Evolutionary conservation across 2,797 vertebrate genomes (phyloP), one percentile per base, ranked within the genome.

Genomic region (Hypotaenidia okinawae): DNA sequence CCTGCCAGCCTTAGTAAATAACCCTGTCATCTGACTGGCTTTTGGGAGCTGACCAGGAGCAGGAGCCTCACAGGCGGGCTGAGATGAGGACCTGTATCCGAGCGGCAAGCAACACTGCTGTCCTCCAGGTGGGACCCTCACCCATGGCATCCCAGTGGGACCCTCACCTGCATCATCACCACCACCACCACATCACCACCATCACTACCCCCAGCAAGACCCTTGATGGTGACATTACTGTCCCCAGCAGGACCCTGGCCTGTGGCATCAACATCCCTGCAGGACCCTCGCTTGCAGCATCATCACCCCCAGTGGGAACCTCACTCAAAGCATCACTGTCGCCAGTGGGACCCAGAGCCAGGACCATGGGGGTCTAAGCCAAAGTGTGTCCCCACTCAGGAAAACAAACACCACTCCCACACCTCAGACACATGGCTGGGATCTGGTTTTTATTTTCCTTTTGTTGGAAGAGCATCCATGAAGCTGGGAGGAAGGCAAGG

Each of bases 1-100:
- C 95, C 95, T 96, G 95, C 93, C 95, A 97, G 77, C 83, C 45
- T 76, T 16, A 57, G 91, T 92, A 96, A 95, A 95, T 96, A 89
- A 90, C 84, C 37, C 86, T 58, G 68, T 89, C 86, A 82, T 84
- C 92, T 92, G 92, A 90, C 95, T 80, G 78, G 49, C 11, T n/a
- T 87, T 94, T 94, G 95, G 88, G 95, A 96, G 17, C 67, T 0
- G 19, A 87, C 77, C 77, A 94, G 74, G 39, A 94, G 77, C 51
- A 19, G 75, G 33, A 93, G 94, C 66, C 69, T 84, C 1, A 2
- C 59, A 17, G 80, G 59, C 16, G 0, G 28, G 41, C 66, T 68
- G 76, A 30, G 68, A 67, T 2, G 13, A 74, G 43, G 67, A 89
- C 63, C 85, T 76, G 70, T 11, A 10, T 14, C 61, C 3, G 1